These are phyloP conservation scores for Lampris megalopsis DNA, from an alignment of 2,113 vertebrate species.

Conservation along the genomic window DNA sequence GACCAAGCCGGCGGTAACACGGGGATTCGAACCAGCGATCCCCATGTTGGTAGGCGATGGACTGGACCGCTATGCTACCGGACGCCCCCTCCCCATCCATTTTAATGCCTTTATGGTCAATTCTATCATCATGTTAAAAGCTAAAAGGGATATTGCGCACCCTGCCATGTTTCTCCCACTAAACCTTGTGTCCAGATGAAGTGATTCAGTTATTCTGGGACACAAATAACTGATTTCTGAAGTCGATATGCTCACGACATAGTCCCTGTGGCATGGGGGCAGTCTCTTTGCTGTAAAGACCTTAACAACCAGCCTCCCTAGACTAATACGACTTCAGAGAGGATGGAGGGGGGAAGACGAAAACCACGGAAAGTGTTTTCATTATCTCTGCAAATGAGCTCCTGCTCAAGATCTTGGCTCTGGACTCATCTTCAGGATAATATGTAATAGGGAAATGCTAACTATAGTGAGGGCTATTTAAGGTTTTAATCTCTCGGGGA, in stretches of 20 bases:
- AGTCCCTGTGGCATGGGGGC: slow-evolving; percentile 30
- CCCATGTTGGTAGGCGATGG: too few species aligned
- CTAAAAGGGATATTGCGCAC: too few species aligned
- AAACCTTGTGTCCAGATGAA: too few species aligned
- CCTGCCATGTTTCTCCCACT: too few species aligned
- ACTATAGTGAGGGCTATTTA: slow-evolving; percentile 7
- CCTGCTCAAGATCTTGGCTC: neutral
- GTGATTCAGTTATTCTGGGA: neutral
- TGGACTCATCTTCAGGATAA: neutral
- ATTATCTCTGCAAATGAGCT: slow-evolving; percentile 30
- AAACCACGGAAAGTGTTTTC: neutral
- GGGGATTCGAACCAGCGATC: too few species aligned
- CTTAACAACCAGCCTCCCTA: neutral
- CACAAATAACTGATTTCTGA: slow-evolving; percentile 46
- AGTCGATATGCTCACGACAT: slow-evolving; percentile 27
- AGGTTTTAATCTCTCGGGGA: slow-evolving; percentile 2
- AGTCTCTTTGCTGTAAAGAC: slow-evolving; percentile 5
- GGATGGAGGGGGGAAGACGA: neutral
- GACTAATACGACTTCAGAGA: slow-evolving; percentile 17
- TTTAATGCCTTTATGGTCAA: too few species aligned
- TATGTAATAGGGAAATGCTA: slow-evolving; percentile 10
- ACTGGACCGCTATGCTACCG: too few species aligned
- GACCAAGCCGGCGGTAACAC: too few species aligned
- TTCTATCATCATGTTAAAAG: too few species aligned
- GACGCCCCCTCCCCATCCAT: too few species aligned